Evolutionary conservation across 2,113 vertebrate species (phyloP), one percentile per base, ranked within the genome.

Genomic region (Smithornis capensis): DNA sequence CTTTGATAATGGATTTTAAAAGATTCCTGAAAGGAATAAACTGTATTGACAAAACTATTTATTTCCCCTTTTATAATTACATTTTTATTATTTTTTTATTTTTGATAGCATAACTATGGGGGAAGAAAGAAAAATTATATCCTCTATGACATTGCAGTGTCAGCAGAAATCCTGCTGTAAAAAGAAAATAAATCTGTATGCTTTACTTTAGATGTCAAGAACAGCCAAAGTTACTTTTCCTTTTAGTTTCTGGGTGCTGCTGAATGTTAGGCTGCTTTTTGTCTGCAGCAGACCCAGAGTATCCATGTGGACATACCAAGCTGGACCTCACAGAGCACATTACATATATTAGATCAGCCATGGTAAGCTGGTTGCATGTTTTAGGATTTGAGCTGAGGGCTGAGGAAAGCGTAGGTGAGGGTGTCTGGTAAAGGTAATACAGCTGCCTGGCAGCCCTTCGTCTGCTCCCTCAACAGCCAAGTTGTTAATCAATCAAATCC

Each of bases 141-240:
- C 9, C 33, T 85, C 3, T 67, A 40, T 22, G 12, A 4, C 35
- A 75, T 18, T 79, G 44, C 56, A 92, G 6, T 87, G 69, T 53
- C 53, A 76, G 40, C 57, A 91, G 53, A 77, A 92, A 80, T 62
- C 19, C 31, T 83, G 40, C 40, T 1, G 4, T 75, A 63, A 78
- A 63, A 77, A 77, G 19, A 74, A 89, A 83, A 65, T 40, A 95
- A 87, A 87, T 83, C 45, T 0, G 1, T 79, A 37, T 23, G 8
- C 29, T 89, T 74, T 69, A 77, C 71, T 83, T 93, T 63, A 67
- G 60, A 67, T 52, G 22, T 89, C 56, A 92, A 68, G 64, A 91
- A 44, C 35, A n/a, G 35, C 55, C 23, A 67, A 29, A 94, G 14
- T 45, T 87, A 69, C 33, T 76, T 82, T 62, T 49, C 21, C 59